phyloP scores from a whole-genome alignment of 2,888 invertebrate species.

The Ptilodon capucinus region DNA sequence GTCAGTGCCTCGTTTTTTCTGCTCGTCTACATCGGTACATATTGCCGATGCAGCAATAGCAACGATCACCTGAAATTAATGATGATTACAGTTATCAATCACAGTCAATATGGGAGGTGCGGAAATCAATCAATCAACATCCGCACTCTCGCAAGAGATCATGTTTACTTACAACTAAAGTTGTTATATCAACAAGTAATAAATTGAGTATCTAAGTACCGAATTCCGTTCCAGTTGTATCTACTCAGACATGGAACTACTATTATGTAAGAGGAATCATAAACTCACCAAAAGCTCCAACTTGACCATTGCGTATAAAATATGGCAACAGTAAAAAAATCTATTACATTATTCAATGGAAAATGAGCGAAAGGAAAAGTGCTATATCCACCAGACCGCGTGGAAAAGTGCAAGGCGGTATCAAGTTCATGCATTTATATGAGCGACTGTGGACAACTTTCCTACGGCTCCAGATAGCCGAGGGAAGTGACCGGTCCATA shows the following conservation, averaged over 20 bases:
- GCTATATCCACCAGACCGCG: slow-evolving; percentile 53
- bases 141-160: slow-evolving; percentile 19
- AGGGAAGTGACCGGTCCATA: slow-evolving; percentile 72
- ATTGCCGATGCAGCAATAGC: slow-evolving; percentile 59
- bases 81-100: slow-evolving; percentile 38
- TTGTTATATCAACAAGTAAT: not conserved
- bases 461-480: slow-evolving; percentile 65
- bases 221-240: not conserved
- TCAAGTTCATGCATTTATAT: slow-evolving; percentile 80
- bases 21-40: slow-evolving; percentile 67
- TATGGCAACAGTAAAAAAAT: slow-evolving; percentile 18
- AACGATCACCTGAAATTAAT: slow-evolving; percentile 62
- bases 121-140: slow-evolving; percentile 50
- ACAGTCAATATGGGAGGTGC: slow-evolving; percentile 36
- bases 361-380: slow-evolving; percentile 70
- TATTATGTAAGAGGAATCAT: no score
- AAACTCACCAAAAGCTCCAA: slow-evolving; percentile 68
- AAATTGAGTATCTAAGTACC: not conserved
- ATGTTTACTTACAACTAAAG: not conserved
- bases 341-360: slow-evolving; percentile 60
- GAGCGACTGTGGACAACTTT: slow-evolving; percentile 67
- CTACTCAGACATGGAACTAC: no score
- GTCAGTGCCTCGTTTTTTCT: slow-evolving; percentile 71
- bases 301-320: slow-evolving; percentile 52
- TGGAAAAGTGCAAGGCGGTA: slow-evolving; percentile 72